Conservation (phyloP, 2,888 invertebrate species). For the Andrena praecox region DNA sequence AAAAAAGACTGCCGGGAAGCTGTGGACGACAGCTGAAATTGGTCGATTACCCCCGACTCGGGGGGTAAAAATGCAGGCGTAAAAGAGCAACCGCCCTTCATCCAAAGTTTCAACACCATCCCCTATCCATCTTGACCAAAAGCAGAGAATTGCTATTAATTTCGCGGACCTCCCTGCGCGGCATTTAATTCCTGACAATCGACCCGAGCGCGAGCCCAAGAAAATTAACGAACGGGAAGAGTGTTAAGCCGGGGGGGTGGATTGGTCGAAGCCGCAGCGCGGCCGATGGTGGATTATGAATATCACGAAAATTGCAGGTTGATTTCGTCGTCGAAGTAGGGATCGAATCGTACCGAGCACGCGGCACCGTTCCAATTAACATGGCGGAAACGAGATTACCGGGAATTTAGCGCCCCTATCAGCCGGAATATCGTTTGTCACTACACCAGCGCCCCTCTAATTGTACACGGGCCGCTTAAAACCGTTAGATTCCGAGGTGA, state of each 20-base stretch:
- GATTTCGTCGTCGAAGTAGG: constrained; percentile 16
- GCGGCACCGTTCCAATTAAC: constrained; percentile 43
- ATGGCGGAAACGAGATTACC: constrained; percentile 47
- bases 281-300: constrained; percentile 17
- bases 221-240: background rate
- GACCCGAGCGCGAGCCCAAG: background rate
- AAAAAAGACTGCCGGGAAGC: background rate
- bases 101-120: background rate
- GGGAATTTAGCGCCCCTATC: constrained; percentile 48
- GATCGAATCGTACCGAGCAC: constrained; percentile 34
- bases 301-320: constrained; percentile 21
- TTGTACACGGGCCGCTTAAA: constrained; percentile 46
- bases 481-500: constrained; percentile 42
- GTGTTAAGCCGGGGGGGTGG: background rate
- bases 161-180: no score
- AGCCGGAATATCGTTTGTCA: constrained; percentile 51
- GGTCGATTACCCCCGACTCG: background rate
- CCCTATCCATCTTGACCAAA: background rate
- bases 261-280: background rate
- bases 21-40: background rate
- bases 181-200: background rate
- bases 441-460: constrained; percentile 30
- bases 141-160: constrained; percentile 9
- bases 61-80: background rate
- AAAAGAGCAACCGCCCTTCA: background rate